Percentiles rank a stretch among this genome's conserved stretches.
Conservation (phyloP, 2,113 vertebrate genomes). For the Semicossyphus pulcher region DNA sequence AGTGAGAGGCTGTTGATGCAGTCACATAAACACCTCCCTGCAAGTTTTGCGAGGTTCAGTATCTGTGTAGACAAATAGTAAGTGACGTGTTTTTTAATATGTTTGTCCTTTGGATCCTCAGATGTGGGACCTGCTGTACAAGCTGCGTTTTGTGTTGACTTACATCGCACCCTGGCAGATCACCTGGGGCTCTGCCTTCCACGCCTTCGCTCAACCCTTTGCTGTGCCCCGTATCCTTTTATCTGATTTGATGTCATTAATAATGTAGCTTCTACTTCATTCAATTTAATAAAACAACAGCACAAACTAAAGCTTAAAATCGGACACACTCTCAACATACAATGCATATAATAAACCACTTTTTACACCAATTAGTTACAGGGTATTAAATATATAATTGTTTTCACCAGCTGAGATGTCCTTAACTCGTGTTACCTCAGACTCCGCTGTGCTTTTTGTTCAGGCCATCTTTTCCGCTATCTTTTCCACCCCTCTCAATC, state of each 20-base stretch:
- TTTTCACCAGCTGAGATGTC: conserved; percentile 4
- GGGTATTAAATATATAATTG: no score
- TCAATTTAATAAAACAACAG: neutral
- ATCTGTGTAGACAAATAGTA: neutral
- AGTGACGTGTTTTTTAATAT: neutral
- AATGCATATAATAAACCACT: no score
- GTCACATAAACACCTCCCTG: no score
- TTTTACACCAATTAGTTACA: no score
- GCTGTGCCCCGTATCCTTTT: conserved; percentile 93
- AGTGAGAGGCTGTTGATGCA: no score
- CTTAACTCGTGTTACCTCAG: conserved; percentile 79
- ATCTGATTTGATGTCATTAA: neutral
- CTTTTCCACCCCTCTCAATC: conserved; percentile 92
- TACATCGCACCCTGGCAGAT: conserved; percentile 96
- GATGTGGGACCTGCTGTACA: conserved; percentile 94
- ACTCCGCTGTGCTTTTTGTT: conserved; percentile 92
- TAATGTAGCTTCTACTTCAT: neutral
- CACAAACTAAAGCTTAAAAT: neutral
- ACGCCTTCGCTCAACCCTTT: conserved; percentile 93
- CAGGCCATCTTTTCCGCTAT: conserved; percentile 91
- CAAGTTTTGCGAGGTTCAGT: no score
- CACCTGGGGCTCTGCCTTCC: conserved; percentile 94
- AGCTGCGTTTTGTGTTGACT: conserved; percentile 92
- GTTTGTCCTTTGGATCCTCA: conserved; percentile 60
- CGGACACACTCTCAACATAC: no score